phyloP scores from a whole-genome alignment of 1,140 invertebrate genomes.

The Heliconius hermathena region DNA sequence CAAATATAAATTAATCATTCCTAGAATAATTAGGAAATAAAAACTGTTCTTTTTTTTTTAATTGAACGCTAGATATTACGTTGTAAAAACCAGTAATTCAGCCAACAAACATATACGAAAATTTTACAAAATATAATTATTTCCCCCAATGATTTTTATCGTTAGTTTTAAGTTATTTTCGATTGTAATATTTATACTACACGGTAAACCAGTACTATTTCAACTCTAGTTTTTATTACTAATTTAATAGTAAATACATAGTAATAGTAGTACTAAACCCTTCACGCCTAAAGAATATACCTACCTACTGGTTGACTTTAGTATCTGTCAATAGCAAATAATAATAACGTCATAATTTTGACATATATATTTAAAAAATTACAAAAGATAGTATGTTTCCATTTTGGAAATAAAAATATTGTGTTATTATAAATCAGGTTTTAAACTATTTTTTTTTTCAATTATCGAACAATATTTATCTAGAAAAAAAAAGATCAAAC shows the following conservation, averaged over 20 bases:
- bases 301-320: neutral
- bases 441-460: neutral
- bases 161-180: neutral
- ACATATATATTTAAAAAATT: neutral
- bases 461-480: neutral
- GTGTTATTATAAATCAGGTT: too few species aligned
- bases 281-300: conserved; percentile 6
- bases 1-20: too few species aligned
- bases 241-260: too few species aligned
- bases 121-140: neutral
- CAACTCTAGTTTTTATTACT: neutral
- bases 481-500: conserved; percentile 11
- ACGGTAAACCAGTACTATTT: conserved; percentile 9
- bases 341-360: neutral
- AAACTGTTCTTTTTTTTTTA: too few species aligned
- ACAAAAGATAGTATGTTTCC: too few species aligned
- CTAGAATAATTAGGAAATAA: too few species aligned
- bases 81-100: too few species aligned
- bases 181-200: conserved; percentile 20
- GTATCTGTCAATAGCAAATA: neutral
- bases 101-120: neutral
- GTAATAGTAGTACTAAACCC: conserved; percentile 13
- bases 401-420: too few species aligned
- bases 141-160: conserved; percentile 14
- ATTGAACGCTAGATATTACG: too few species aligned